phyloP scores from a whole-genome alignment of 1,140 invertebrate genomes.

The Lordiphosa mommai region DNA sequence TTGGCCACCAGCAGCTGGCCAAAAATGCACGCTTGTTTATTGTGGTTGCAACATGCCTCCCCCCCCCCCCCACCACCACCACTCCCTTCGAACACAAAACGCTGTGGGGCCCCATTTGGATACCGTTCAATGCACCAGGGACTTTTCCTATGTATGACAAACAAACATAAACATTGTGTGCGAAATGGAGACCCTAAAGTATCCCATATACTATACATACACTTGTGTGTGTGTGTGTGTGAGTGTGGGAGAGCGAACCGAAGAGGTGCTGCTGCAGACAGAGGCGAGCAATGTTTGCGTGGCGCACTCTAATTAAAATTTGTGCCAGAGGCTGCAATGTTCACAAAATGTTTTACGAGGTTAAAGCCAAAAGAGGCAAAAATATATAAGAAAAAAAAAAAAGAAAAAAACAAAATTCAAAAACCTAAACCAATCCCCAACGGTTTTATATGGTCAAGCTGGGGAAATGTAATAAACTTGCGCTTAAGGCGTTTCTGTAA shows the following conservation, averaged over 20 bases:
- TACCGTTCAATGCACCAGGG: constrained; percentile 71
- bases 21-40: constrained; percentile 52
- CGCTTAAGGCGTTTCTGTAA: constrained; percentile 38
- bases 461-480: constrained; percentile 60
- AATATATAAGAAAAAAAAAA: constrained; percentile 10
- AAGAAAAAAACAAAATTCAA: constrained; percentile 16
- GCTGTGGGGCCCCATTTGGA: constrained; percentile 63
- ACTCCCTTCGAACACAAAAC: constrained; percentile 44
- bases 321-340: constrained; percentile 48
- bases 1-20: neutral
- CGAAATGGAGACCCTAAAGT: constrained; percentile 62
- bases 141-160: constrained; percentile 67
- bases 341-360: constrained; percentile 55
- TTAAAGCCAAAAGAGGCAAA: constrained; percentile 24
- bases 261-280: constrained; percentile 1
- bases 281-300: constrained; percentile 53
- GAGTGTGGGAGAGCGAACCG: neutral
- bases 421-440: constrained; percentile 56
- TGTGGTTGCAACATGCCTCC: constrained; percentile 25
- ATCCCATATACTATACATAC: constrained; percentile 37
- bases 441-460: constrained; percentile 43
- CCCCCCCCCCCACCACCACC: neutral
- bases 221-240: neutral
- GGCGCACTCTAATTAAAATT: constrained; percentile 74
- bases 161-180: constrained; percentile 75